Evolutionary conservation across 2,113 vertebrate genomes (phyloP), one percentile per base, ranked within the genome.

Genomic region (Gymnogyps californianus): DNA sequence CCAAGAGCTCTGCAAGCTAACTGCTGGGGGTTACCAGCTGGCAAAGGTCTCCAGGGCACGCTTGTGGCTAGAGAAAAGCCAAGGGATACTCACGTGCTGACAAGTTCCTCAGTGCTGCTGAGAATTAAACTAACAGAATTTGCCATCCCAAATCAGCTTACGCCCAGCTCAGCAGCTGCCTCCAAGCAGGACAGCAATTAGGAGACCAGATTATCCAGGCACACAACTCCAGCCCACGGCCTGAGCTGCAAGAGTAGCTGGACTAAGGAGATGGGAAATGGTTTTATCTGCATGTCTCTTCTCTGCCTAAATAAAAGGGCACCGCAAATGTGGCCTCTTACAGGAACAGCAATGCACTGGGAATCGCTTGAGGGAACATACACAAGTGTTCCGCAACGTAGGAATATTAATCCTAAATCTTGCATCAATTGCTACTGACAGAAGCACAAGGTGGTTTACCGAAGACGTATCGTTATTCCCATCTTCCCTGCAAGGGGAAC

Each of bases 81-180:
- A 58, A 78, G 79, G 76, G 79, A 51, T 46, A 3, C 61, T 88
- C 13, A 0, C 7, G 2, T 4, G 40, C 85, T 28, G 42, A 10
- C 74, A 61, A 75, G 46, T 88, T 96, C 84, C 67, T 89, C 69
- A 10, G 92, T 13, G 28, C 9, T 89, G 55, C 62, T n/a, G 65
- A 96, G 91, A 95, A 92, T 95, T 89, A 97, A 88, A 92, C 93
- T 94, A 96, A 96, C 70, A 90, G 95, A 96, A 97, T 93, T 96
- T 92, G 92, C 94, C 94, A 83, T 46, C 75, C 83, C 85, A 83
- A 96, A 96, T 94, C 96, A 96, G 95, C 91, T 97, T 87, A 97
- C 79, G 58, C 40, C 67, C 88, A 15, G 71, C 8, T 57, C 80
- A 92, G 94, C 95, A 97, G 94, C 91, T 97, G 96, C 93, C 91